These are phyloP conservation scores for Hippotragus niger DNA, from an alignment of 2,113 vertebrate genomes.

Conservation along the genomic window DNA sequence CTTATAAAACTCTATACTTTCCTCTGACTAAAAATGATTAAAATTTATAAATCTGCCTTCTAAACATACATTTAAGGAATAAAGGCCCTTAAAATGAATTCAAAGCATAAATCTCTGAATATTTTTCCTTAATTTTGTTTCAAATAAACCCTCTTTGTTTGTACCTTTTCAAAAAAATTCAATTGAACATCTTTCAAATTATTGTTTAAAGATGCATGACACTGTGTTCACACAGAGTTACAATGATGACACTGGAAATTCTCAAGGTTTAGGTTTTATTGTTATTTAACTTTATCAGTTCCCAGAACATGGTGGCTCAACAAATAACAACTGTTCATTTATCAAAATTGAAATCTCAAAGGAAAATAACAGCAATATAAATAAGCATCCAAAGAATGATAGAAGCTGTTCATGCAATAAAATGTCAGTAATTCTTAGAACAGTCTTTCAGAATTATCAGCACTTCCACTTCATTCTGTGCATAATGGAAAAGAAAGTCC, in stretches of 20 bases:
- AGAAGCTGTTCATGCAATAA: background rate
- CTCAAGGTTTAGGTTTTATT: background rate
- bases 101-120: background rate
- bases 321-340: background rate
- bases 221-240: background rate
- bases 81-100: background rate
- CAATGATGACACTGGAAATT: background rate
- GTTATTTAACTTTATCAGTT: background rate
- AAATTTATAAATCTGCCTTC: background rate
- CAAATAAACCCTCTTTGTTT: background rate
- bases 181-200: background rate
- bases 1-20: constrained; percentile 34
- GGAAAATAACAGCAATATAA: background rate
- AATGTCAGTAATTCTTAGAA: background rate
- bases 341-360: background rate
- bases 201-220: background rate
- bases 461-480: background rate
- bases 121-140: constrained; percentile 12
- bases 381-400: background rate
- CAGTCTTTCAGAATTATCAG: background rate
- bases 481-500: background rate
- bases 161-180: background rate
- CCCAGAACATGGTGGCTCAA: background rate
- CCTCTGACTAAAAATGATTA: constrained; percentile 27
- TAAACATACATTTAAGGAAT: background rate